These are phyloP conservation scores for Cephalotes varians DNA, from an alignment of 2,888 invertebrate species.

Conservation along the genomic window DNA sequence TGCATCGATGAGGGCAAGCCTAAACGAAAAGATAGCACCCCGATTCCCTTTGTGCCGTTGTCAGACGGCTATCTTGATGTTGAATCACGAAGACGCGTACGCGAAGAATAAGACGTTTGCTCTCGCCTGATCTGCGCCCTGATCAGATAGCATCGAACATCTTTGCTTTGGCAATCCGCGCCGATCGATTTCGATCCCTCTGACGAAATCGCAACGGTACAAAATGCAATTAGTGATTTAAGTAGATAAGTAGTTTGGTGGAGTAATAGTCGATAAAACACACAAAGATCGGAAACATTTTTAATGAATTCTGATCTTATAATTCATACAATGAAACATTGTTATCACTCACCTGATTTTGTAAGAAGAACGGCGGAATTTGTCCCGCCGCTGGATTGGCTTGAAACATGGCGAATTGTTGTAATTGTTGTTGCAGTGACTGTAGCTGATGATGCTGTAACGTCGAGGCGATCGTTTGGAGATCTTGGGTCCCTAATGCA, in stretches of 20 bases:
- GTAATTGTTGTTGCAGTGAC: slow-evolving; percentile 88
- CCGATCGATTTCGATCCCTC: slow-evolving; percentile 56
- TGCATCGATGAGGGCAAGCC: slow-evolving; percentile 41
- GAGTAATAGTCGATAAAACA: slow-evolving; percentile 54
- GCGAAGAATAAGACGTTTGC: slow-evolving; percentile 73
- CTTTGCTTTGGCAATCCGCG: slow-evolving; percentile 61
- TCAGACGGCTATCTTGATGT: slow-evolving; percentile 69
- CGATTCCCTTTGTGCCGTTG: slow-evolving; percentile 69
- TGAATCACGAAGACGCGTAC: slow-evolving; percentile 68
- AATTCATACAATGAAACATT: not conserved
- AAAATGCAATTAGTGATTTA: slow-evolving; percentile 68
- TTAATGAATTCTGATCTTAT: not conserved
- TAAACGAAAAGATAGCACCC: slow-evolving; percentile 59
- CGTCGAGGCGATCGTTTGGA: slow-evolving; percentile 87
- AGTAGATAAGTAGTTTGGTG: slow-evolving; percentile 67
- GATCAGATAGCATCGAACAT: slow-evolving; percentile 72
- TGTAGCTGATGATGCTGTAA: slow-evolving; percentile 88
- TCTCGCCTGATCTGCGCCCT: slow-evolving; percentile 58
- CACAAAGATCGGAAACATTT: slow-evolving; percentile 25
- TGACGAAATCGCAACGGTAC: slow-evolving; percentile 40
- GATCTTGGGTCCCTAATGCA: slow-evolving; percentile 82
- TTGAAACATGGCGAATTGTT: slow-evolving; percentile 89
- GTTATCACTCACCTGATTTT: slow-evolving; percentile 89
- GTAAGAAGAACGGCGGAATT: slow-evolving; percentile 90
- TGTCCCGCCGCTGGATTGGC: slow-evolving; percentile 86